Conservation (phyloP, 2,113 vertebrate species). For the Noctilio leporinus region DNA sequence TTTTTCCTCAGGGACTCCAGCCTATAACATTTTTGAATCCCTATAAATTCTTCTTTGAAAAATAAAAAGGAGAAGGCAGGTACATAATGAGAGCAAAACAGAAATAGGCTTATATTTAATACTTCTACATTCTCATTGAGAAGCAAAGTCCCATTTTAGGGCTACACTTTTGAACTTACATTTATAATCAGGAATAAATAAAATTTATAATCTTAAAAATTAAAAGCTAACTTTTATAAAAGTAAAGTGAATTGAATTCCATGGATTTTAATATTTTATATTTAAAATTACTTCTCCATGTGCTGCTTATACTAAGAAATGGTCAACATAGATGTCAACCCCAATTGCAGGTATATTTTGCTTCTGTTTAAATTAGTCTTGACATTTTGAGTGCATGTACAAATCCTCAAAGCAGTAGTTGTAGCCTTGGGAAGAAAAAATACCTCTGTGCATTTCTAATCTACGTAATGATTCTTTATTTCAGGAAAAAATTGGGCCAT, state of each 20-base stretch:
- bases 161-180: neutral
- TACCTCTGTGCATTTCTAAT: neutral
- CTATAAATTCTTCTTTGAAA: neutral
- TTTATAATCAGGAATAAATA: neutral
- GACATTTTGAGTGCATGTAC: conserved; percentile 4
- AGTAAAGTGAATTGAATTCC: neutral
- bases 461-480: conserved; percentile 1
- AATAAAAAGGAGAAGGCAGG: neutral
- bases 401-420: neutral
- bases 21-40: neutral
- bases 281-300: neutral
- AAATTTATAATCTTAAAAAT: neutral
- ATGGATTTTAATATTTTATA: neutral
- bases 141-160: neutral
- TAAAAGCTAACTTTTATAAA: neutral
- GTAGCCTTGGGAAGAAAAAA: neutral
- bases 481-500: neutral
- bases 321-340: neutral
- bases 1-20: neutral
- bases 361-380: neutral
- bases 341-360: neutral
- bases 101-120: neutral
- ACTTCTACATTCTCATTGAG: neutral
- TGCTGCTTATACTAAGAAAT: neutral
- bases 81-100: neutral